A percentile compares a stretch with the other conserved stretches of the same genome.
Evolutionary conservation across 2,113 vertebrate species (phyloP).

Genomic region (Oophaga pumilio): DNA sequence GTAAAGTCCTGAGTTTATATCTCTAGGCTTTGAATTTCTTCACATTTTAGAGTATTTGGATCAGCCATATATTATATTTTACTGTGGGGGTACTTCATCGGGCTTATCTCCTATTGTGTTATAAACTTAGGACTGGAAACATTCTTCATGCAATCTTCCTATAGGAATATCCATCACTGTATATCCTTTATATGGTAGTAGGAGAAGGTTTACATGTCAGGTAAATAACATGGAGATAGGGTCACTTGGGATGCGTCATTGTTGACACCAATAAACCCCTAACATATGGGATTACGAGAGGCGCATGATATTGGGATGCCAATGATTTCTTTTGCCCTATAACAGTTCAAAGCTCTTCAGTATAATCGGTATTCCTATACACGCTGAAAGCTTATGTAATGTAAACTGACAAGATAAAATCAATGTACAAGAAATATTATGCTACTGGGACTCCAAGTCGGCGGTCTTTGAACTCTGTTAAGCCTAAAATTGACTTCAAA

Average conservation of each 20-base stretch:
- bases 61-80: background rate
- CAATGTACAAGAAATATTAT: background rate
- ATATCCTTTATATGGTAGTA: background rate
- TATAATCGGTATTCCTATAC: too few species aligned
- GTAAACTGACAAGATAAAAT: too few species aligned
- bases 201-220: background rate
- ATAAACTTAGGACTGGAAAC: background rate
- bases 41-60: background rate
- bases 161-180: background rate
- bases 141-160: background rate
- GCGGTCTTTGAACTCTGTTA: background rate
- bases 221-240: too few species aligned
- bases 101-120: background rate
- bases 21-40: background rate
- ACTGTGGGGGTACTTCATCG: background rate
- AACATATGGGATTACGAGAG: too few species aligned
- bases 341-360: too few species aligned
- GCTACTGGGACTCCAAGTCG: background rate
- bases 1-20: slow-evolving; percentile 3
- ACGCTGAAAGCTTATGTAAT: too few species aligned
- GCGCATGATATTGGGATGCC: too few species aligned
- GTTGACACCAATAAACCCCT: too few species aligned
- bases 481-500: background rate
- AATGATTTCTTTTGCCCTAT: too few species aligned
- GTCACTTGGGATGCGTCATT: too few species aligned